Conservation (phyloP, 2,888 invertebrate genomes). For the Agrotis puta region DNA sequence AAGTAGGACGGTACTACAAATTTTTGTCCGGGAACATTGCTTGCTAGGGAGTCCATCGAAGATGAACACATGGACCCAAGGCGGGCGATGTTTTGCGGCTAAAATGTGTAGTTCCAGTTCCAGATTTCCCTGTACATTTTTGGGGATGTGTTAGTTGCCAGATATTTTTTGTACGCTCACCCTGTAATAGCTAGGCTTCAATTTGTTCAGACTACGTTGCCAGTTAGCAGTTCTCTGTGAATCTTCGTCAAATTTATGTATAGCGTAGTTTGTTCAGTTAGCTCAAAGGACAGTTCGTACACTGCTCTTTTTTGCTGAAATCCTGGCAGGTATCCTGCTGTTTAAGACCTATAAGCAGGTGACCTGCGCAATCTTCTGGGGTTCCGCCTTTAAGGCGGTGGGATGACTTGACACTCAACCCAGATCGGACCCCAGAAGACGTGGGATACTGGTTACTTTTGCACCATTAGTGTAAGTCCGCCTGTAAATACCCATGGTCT, state of each 20-base stretch:
- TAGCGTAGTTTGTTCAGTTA: conserved; percentile 13
- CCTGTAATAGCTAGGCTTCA: conserved; percentile 18
- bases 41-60: background rate
- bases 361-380: conserved; percentile 24
- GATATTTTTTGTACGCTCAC: conserved; percentile 35
- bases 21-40: background rate
- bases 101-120: background rate
- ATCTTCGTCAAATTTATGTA: conserved; percentile 36
- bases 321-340: conserved; percentile 28
- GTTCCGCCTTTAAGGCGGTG: conserved; percentile 47
- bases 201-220: conserved; percentile 35
- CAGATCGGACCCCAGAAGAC: conserved; percentile 40
- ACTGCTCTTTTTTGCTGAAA: conserved; percentile 9
- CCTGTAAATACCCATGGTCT: conserved; percentile 27
- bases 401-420: conserved; percentile 40
- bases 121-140: background rate
- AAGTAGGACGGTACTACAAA: background rate
- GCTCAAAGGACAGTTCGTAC: background rate
- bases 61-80: too few relatives aligned
- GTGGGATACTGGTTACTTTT: conserved; percentile 41
- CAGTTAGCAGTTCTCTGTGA: conserved; percentile 43
- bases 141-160: conserved; percentile 35
- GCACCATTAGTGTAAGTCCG: conserved; percentile 41
- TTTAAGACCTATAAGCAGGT: conserved; percentile 10
- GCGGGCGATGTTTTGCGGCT: background rate